Base-by-base conservation (phyloP, 2,888 invertebrate species). In the Sympetrum striolatum region DNA sequence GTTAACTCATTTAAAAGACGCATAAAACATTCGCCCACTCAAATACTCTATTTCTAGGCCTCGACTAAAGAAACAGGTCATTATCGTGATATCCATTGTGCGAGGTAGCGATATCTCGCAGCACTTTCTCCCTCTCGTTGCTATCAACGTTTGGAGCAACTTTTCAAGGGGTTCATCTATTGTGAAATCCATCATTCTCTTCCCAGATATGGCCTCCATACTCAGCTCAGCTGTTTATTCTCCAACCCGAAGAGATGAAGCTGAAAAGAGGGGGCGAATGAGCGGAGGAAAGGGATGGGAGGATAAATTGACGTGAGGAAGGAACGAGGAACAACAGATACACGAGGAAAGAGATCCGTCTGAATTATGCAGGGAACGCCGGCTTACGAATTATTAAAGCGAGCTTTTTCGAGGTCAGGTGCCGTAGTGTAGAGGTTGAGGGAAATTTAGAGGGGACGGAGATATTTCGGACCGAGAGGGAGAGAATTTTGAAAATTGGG, bases 361-460 rank as follows among this genome's bases (percentile, higher is more conserved):
- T 82, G 82, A 82, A 82, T 82, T 58, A 82, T 82, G 86, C 86
- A 86, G 37, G 86, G 58, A 35, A 86, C 58, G 35, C 22, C 15
- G 35, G 58, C 22, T 35, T 60, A 60, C 64, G 86, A 86, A 86
- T 86, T 86, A 86, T 86, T 86, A 86, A 86, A 64, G 82, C 82
- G 58, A 8, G n/a, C 60, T 58, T 60, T 60, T 86, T 86, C 37
- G 86, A 64, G 86, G 60, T 86, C 86, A 60, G 86, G 86, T 86
- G 53, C 86, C 53, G 81, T 37, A 53, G 86, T 22, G 58, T 31
- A 35, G 15, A 37, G 31, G 60, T 25, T 31, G 82, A 39, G n/a
- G 81, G 8, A 31, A 25, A 53, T 12, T 18, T n/a, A 31, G 53
- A 81, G 81, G n/a, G 44, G 6, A 6, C 39, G 39, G 44, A 44